Percentiles rank a stretch among this genome's conserved stretches.
Conservation (phyloP, 2,113 vertebrate genomes). For the Ursus arctos region DNA sequence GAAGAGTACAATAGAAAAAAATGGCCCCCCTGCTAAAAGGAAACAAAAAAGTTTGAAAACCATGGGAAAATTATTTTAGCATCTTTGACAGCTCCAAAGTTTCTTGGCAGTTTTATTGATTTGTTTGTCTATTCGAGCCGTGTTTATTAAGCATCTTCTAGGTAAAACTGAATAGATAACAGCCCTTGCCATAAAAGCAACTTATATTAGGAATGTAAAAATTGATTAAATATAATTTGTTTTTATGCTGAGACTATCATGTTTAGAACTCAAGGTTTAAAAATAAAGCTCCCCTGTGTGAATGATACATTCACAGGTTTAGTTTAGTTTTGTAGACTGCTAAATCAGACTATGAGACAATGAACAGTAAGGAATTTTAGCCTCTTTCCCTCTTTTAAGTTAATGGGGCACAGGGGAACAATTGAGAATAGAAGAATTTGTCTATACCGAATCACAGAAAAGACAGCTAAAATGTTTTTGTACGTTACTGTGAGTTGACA, state of each 20-base stretch:
- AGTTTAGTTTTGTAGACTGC: neutral
- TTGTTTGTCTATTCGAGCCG: neutral
- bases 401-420: neutral
- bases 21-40: neutral
- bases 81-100: neutral
- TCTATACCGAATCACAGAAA: neutral
- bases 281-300: neutral
- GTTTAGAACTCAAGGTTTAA: neutral
- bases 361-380: neutral
- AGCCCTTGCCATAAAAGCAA: neutral
- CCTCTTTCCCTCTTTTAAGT: neutral
- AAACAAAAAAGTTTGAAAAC: slow-evolving; percentile 11
- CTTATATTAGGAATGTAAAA: neutral
- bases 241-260: neutral
- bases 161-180: neutral
- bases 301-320: neutral
- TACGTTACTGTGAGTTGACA: neutral
- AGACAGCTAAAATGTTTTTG: slow-evolving; percentile 16
- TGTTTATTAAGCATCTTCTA: slow-evolving; percentile 18
- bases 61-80: neutral
- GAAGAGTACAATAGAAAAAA: neutral
- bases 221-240: slow-evolving; percentile 5
- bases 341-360: neutral
- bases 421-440: neutral
- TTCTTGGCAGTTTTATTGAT: slow-evolving; percentile 7